phyloP scores from a whole-genome alignment of 2,113 vertebrate genomes.

The Micronycteris hirsuta region DNA sequence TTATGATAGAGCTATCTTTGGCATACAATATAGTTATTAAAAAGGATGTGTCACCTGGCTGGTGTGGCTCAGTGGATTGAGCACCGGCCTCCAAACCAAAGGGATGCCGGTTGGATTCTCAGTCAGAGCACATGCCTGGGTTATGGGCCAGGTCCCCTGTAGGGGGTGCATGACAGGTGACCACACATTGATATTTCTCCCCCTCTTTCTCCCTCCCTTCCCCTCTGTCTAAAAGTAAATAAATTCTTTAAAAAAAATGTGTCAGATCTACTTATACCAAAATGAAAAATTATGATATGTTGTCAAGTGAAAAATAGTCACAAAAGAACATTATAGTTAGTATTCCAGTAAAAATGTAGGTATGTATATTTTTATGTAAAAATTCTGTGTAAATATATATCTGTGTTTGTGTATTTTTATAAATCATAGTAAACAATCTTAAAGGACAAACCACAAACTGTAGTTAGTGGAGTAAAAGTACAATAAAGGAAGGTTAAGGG shows the following conservation, averaged over 20 bases:
- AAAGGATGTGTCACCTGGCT: neutral
- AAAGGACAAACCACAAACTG: conserved; percentile 2
- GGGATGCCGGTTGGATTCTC: too few species aligned
- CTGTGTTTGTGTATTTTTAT: neutral
- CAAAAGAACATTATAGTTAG: neutral
- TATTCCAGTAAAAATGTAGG: neutral
- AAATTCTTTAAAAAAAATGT: too few species aligned
- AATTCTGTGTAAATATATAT: neutral
- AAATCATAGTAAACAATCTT: neutral
- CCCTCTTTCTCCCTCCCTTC: too few species aligned
- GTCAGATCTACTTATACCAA: neutral
- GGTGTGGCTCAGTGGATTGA: too few species aligned
- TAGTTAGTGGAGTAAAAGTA: neutral
- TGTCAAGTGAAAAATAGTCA: neutral
- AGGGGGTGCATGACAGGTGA: too few species aligned
- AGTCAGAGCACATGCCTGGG: too few species aligned
- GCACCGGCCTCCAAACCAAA: too few species aligned
- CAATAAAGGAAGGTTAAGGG: neutral
- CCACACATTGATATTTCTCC: too few species aligned
- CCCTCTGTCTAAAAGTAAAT: too few species aligned
- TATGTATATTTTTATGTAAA: neutral
- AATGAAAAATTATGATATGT: neutral
- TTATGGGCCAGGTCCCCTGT: too few species aligned
- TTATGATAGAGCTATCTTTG: neutral
- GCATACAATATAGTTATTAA: neutral